phyloP scores from a whole-genome alignment of 2,113 vertebrate genomes.

The Dendropsophus ebraccatus region DNA sequence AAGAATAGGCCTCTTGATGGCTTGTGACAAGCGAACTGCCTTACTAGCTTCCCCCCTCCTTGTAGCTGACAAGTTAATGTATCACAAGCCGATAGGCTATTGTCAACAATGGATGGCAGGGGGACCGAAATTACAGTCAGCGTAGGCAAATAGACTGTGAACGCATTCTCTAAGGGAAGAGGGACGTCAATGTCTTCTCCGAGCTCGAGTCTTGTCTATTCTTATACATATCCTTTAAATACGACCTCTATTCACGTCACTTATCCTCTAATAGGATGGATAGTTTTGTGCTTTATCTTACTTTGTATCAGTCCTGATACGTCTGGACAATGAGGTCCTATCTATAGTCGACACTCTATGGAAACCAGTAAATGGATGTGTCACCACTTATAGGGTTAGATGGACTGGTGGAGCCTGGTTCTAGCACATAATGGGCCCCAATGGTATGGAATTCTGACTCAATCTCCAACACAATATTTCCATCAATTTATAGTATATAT shows the following conservation, averaged over 20 bases:
- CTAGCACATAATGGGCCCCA: neutral
- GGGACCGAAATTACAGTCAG: neutral
- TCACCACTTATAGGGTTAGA: neutral
- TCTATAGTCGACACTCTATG: neutral
- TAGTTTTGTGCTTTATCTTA: neutral
- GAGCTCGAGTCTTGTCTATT: neutral
- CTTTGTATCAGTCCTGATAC: neutral
- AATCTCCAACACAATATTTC: no score
- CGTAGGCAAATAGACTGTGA: neutral
- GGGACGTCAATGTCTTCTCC: neutral
- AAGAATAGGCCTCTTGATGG: conserved; percentile 45
- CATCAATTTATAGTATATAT: no score
- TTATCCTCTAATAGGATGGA: neutral
- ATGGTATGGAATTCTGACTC: no score
- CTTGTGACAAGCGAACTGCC: conserved; percentile 41
- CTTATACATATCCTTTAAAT: neutral
- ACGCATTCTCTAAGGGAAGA: neutral
- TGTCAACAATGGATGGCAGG: conserved; percentile 22
- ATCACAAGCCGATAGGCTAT: conserved; percentile 24
- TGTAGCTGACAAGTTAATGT: conserved; percentile 52
- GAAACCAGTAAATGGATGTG: neutral
- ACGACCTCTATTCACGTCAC: neutral
- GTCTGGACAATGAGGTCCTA: neutral
- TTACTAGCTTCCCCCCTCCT: neutral
- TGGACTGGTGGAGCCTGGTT: neutral